phyloP scores from a whole-genome alignment of 2,888 invertebrate genomes.

The Platycheirus rosarum region DNA sequence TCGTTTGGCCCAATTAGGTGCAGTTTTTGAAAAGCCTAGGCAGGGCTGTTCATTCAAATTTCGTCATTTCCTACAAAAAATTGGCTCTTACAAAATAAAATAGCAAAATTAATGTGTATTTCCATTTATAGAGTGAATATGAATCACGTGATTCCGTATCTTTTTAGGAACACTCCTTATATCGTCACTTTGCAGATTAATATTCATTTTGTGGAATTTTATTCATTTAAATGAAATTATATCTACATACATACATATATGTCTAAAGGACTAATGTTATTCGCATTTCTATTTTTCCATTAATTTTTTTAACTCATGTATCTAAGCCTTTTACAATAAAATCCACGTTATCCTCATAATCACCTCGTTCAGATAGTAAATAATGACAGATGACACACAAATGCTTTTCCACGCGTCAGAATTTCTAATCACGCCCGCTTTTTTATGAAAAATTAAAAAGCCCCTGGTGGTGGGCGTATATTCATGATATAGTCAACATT shows the following conservation, averaged over 20 bases:
- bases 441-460: neutral
- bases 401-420: neutral
- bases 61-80: too few relatives aligned
- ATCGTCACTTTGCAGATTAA: neutral
- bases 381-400: neutral
- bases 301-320: too few relatives aligned
- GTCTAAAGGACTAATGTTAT: neutral
- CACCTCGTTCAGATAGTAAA: slow-evolving; percentile 8
- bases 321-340: neutral
- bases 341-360: slow-evolving; percentile 10
- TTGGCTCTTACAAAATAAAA: too few relatives aligned
- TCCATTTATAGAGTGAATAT: too few relatives aligned
- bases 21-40: too few relatives aligned
- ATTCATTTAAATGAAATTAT: neutral
- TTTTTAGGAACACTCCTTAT: too few relatives aligned
- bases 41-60: too few relatives aligned
- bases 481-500: slow-evolving; percentile 12
- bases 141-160: too few relatives aligned
- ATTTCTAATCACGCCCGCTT: too few relatives aligned
- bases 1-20: too few relatives aligned
- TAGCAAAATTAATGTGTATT: too few relatives aligned
- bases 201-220: neutral
- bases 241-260: too few relatives aligned
- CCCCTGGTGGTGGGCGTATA: slow-evolving; percentile 1
- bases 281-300: neutral